These are phyloP conservation scores for Oncopodura yosiiana DNA, from an alignment of 1,140 invertebrate species.

Conservation along the genomic window DNA sequence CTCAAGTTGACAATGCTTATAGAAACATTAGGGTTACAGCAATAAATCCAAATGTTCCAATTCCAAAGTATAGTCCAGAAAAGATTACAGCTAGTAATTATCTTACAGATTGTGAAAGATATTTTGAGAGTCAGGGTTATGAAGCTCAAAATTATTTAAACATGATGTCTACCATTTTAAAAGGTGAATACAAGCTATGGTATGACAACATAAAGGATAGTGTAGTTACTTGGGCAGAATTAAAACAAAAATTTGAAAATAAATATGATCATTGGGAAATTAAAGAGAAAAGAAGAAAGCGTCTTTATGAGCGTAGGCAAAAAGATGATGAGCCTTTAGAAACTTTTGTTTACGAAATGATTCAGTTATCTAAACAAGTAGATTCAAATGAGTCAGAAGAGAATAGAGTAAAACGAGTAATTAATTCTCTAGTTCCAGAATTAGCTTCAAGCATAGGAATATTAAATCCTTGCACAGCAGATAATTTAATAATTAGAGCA, in stretches of 20 bases:
- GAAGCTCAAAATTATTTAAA: neutral
- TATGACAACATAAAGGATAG: neutral
- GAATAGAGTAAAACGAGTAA: neutral
- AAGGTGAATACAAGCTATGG: neutral
- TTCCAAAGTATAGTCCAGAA: neutral
- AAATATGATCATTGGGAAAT: neutral
- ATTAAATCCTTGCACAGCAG: too few species aligned
- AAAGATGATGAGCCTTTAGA: conserved; percentile 10
- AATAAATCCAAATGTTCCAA: neutral
- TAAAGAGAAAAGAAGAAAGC: neutral
- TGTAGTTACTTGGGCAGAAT: conserved; percentile 1
- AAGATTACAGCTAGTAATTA: neutral
- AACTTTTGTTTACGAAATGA: conserved; percentile 20
- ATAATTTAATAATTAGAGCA: too few species aligned
- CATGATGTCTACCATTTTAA: neutral
- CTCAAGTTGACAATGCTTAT: neutral
- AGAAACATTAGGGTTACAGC: neutral
- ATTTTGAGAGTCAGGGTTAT: neutral
- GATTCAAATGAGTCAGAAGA: neutral
- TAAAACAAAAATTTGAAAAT: neutral
- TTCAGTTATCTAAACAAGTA: conserved; percentile 10
- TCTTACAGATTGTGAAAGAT: neutral
- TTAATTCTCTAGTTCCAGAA: neutral
- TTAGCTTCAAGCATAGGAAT: too few species aligned
- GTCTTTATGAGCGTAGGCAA: neutral